A percentile compares a stretch with the other conserved stretches of the same genome.
Evolutionary conservation across 2,113 vertebrate species (phyloP).

Genomic region (Silurus glanis): DNA sequence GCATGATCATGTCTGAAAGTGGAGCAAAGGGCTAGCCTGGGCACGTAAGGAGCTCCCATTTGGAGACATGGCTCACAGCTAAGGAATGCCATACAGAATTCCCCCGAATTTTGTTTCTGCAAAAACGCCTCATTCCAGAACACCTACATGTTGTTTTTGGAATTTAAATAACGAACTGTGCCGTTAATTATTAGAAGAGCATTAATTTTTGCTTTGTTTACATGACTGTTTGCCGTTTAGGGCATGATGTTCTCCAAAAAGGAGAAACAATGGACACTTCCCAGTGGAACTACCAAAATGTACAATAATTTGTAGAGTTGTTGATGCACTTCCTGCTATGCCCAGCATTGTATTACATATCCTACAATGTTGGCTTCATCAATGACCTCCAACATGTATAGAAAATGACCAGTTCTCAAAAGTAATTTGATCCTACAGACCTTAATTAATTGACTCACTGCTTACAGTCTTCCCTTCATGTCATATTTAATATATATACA

Average conservation of each 20-base stretch:
- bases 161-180: background rate
- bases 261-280: background rate
- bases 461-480: background rate
- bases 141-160: slow-evolving; percentile 28
- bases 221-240: background rate
- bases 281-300: background rate
- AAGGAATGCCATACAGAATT: slow-evolving; percentile 66
- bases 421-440: background rate
- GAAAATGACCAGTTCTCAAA: background rate
- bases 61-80: slow-evolving; percentile 53
- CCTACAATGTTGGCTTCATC: background rate
- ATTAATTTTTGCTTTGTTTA: background rate
- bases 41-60: slow-evolving; percentile 62
- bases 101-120: slow-evolving; percentile 39
- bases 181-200: background rate
- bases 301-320: background rate
- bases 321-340: background rate
- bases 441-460: background rate
- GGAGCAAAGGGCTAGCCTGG: slow-evolving; percentile 54
- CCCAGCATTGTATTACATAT: background rate
- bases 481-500: background rate
- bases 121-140: slow-evolving; percentile 5
- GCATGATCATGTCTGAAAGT: slow-evolving; percentile 51
- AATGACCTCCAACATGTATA: background rate
- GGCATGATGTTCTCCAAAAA: background rate